Evolutionary conservation across 2,797 vertebrate species (phyloP).

Genomic region (Salarias fasciatus): DNA sequence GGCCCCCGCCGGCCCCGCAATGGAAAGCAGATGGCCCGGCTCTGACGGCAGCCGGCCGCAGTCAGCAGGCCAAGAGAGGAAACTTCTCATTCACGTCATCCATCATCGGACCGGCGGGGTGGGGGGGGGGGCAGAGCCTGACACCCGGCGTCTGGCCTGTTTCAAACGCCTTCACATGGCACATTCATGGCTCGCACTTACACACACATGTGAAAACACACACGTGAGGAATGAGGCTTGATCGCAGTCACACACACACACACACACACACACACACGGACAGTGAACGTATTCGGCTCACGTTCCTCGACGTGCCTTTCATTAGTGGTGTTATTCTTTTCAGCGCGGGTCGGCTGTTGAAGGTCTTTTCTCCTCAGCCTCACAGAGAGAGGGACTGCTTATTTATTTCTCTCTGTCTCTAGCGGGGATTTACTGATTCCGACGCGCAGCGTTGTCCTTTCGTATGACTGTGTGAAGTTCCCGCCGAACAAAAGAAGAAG

Average conservation of each 20-base stretch:
- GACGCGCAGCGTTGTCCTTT: no score
- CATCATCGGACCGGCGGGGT: conserved; percentile 71
- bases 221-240: conserved; percentile 7
- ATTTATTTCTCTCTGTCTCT: conserved; percentile 15
- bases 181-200: conserved; percentile 71
- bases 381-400: conserved; percentile 20
- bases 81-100: conserved; percentile 84
- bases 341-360: conserved; percentile 49
- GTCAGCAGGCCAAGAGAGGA: conserved; percentile 79
- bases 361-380: conserved; percentile 47
- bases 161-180: conserved; percentile 76
- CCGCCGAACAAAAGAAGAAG: background rate
- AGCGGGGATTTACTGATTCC: no score
- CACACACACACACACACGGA: background rate
- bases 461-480: no score
- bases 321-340: conserved; percentile 77
- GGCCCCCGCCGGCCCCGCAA: conserved; percentile 63
- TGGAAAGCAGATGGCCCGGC: conserved; percentile 81
- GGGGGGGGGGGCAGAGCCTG: conserved; percentile 65
- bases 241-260: conserved; percentile 6
- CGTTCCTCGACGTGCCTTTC: conserved; percentile 59
- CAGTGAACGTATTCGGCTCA: conserved; percentile 70
- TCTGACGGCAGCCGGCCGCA: conserved; percentile 74
- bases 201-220: conserved; percentile 65
- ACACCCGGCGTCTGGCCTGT: conserved; percentile 78